Evolutionary conservation across 2,113 vertebrate genomes (phyloP).

Genomic region (Chiloscyllium plagiosum): DNA sequence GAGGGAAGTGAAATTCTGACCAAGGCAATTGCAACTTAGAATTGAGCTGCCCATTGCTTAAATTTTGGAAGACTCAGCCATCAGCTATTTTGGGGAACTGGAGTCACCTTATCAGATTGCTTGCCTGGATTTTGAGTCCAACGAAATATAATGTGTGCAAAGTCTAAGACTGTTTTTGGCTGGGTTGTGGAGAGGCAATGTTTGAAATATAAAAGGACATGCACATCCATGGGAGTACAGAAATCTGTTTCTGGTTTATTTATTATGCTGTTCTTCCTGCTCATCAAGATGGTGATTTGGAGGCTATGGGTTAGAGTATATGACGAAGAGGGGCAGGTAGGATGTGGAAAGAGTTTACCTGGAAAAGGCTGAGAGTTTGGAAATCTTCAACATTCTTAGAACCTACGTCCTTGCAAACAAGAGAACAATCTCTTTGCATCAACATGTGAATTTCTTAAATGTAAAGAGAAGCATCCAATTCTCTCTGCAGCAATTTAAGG

Average conservation of each 20-base stretch:
- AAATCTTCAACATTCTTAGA: background rate
- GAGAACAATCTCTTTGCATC: background rate
- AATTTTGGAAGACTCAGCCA: background rate
- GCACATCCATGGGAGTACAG: background rate
- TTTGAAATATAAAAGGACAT: background rate
- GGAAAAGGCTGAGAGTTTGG: background rate
- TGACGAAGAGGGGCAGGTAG: conserved; percentile 36
- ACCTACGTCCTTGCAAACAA: background rate
- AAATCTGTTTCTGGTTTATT: background rate
- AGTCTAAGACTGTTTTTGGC: background rate
- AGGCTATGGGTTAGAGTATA: background rate
- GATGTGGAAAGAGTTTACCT: background rate
- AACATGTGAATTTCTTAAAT: background rate
- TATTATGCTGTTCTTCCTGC: background rate
- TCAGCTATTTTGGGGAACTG: background rate
- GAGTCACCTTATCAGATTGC: background rate
- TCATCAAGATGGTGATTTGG: background rate
- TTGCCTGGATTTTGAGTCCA: background rate
- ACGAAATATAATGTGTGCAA: background rate
- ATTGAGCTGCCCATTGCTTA: background rate
- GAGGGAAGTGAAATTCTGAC: background rate
- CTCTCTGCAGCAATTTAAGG: background rate
- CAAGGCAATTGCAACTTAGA: background rate
- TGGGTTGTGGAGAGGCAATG: background rate
- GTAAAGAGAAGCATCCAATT: background rate